Evolutionary conservation across 2,797 vertebrate species (phyloP), one percentile per base, ranked within the genome.

Genomic region (Sitta carolinensis): DNA sequence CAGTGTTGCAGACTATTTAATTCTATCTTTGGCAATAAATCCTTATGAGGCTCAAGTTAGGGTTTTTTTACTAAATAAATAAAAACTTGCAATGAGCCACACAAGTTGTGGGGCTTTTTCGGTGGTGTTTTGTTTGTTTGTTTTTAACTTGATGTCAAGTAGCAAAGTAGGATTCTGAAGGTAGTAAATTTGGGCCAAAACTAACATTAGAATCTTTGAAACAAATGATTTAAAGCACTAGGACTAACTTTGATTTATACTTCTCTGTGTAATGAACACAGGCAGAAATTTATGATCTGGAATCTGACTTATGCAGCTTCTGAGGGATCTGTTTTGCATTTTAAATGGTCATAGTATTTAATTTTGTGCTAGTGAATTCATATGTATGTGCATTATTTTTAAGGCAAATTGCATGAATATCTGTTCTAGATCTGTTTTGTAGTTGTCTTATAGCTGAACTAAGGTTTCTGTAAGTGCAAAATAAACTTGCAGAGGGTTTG

Each of bases 11-110:
- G 77, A 59, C 66, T 79, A 76, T 54, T 88, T 82, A 93, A 89
- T 89, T 94, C 27, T 48, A 59, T 34, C 38, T 86, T 84, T 87
- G 74, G 63, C 85, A 84, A 76, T 78, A 90, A 91, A 84, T 82
- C 16, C 63, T 43, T 40, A 84, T 2, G 5, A 77, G 18, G 78
- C 47, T 61, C 34, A 89, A 61, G 52, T 40, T 40, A 15, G 12
- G 12, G 40, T 40, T 18, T 21, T 68, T 75, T 58, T 59, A 43
- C 16, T 16, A 78, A 92, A 72, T 87, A 89, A 96, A 92, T 89
- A 36, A 89, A 84, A 95, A 92, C 59, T 78, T 92, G 40, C 15
- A 38, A 36, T 54, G 76, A 93, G 32, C 79, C 79, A 54, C 36
- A 14, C 3, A 27, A 72, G 20, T 50, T 43, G 23, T 22, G 38